Evolutionary conservation across 2,888 invertebrate genomes (phyloP).

Genomic region (Synergus gifuensis): DNA sequence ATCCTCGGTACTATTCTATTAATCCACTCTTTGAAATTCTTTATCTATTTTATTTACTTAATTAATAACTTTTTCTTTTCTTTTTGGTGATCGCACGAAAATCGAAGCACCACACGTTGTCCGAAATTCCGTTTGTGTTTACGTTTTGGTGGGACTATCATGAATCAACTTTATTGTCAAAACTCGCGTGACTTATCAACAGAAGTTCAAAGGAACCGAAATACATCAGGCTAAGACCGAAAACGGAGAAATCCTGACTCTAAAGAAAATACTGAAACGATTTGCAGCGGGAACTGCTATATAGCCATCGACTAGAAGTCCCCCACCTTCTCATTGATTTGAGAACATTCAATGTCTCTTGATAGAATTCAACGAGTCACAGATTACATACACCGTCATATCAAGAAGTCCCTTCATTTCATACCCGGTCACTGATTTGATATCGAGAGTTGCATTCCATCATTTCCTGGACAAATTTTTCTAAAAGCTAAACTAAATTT

Average conservation of each 20-base stretch:
- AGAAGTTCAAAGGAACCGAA: not conserved
- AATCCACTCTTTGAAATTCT: too few relatives aligned
- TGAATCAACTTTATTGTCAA: not conserved
- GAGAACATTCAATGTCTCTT: slow-evolving; percentile 64
- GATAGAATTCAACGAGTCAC: slow-evolving; percentile 8
- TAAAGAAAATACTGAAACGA: slow-evolving; percentile 72
- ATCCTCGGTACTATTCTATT: too few relatives aligned
- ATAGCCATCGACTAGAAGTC: slow-evolving; percentile 70
- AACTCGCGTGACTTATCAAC: slow-evolving; percentile 22
- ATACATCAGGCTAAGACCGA: slow-evolving; percentile 48
- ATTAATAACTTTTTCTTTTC: too few relatives aligned
- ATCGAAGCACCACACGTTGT: slow-evolving; percentile 8
- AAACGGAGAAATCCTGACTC: slow-evolving; percentile 66
- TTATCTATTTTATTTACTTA: not conserved
- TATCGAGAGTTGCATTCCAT: too few relatives aligned
- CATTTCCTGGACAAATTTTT: too few relatives aligned
- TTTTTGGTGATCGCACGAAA: not conserved
- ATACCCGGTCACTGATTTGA: not conserved
- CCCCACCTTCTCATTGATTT: slow-evolving; percentile 59
- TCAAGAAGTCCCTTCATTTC: not conserved
- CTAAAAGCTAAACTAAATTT: too few relatives aligned
- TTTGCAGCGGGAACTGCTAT: slow-evolving; percentile 70
- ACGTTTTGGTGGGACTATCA: not conserved
- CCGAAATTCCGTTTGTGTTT: not conserved
- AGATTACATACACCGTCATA: not conserved